These are phyloP conservation scores for Pyrgilauda ruficollis DNA, from an alignment of 2,113 vertebrate species.

Conservation along the genomic window DNA sequence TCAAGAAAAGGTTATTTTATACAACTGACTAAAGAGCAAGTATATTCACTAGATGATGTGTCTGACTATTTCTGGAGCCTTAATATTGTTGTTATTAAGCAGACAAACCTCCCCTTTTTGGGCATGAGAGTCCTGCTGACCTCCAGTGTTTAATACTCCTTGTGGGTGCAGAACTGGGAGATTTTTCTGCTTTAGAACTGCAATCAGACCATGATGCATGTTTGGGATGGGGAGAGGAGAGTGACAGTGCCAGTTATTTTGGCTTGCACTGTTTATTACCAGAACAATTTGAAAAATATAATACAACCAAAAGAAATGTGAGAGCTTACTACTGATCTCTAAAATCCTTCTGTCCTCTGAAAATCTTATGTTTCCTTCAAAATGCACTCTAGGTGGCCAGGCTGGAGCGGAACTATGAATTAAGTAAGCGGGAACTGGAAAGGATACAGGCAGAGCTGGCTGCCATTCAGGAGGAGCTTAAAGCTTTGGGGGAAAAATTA, in stretches of 20 bases:
- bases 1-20: not conserved
- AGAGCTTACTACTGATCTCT: not conserved
- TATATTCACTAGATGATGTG: not conserved
- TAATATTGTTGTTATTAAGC: not conserved
- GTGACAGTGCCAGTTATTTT: not conserved
- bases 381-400: conserved; percentile 80
- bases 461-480: conserved; percentile 82
- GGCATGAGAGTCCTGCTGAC: not conserved
- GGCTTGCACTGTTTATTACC: not conserved
- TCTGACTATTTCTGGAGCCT: not conserved
- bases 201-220: not conserved
- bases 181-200: not conserved
- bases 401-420: conserved; percentile 87
- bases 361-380: not conserved
- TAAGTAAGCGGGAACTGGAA: conserved; percentile 86
- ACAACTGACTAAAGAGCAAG: not conserved
- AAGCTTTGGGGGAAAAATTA: conserved; percentile 83
- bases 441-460: conserved; percentile 84
- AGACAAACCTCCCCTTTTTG: not conserved
- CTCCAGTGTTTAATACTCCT: not conserved
- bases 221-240: not conserved
- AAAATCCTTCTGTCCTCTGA: not conserved
- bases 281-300: not conserved
- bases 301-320: not conserved
- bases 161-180: not conserved